These are phyloP conservation scores for Tribolium madens DNA, from an alignment of 1,140 invertebrate species.

Conservation along the genomic window DNA sequence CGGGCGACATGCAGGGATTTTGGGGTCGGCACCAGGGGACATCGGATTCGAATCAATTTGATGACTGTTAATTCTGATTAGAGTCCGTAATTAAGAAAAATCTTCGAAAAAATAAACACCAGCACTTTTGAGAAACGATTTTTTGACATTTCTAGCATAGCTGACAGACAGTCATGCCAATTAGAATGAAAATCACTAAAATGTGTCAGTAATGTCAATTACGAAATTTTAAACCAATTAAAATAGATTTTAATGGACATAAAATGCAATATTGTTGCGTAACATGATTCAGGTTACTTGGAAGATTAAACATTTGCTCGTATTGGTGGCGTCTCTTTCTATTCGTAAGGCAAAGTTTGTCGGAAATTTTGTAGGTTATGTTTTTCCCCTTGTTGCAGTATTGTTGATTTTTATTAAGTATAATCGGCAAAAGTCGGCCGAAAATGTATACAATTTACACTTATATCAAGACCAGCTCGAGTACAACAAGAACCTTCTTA, in stretches of 20 bases:
- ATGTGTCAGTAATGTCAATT: slow-evolving; percentile 9
- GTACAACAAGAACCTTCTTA: slow-evolving; percentile 53
- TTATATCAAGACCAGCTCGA: slow-evolving; percentile 50
- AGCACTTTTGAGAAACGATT: background rate
- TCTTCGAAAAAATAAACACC: slow-evolving; percentile 4
- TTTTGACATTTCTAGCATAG: background rate
- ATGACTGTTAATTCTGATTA: background rate
- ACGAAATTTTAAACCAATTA: background rate
- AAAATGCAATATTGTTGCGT: slow-evolving; percentile 9
- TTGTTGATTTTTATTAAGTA: slow-evolving; percentile 45
- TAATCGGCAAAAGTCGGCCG: background rate
- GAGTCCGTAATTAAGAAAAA: background rate
- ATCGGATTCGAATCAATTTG: background rate
- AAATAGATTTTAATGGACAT: background rate
- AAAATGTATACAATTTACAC: slow-evolving; percentile 40
- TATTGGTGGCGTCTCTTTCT: slow-evolving; percentile 30
- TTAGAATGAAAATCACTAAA: background rate
- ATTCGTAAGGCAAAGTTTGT: slow-evolving; percentile 32
- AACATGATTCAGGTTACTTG: slow-evolving; percentile 53
- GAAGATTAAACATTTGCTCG: slow-evolving; percentile 49
- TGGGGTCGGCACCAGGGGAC: background rate
- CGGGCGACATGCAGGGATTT: background rate
- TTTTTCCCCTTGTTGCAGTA: slow-evolving; percentile 41
- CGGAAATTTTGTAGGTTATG: slow-evolving; percentile 11
- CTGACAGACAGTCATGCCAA: slow-evolving; percentile 16